Conservation (phyloP, 1,140 invertebrate species). For the Trinorchestia longiramus region DNA sequence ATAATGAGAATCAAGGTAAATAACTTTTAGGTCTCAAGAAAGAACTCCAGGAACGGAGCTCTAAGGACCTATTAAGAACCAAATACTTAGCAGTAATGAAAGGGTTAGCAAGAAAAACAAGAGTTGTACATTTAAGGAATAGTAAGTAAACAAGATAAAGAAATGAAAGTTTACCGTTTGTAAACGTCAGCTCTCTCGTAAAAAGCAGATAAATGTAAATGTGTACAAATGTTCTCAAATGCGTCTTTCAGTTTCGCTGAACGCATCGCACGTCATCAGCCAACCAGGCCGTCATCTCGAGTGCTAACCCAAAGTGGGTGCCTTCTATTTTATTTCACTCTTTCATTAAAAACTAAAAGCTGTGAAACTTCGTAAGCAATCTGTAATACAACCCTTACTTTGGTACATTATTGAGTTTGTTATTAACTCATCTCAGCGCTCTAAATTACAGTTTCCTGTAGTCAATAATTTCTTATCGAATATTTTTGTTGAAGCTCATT, state of each 20-base stretch:
- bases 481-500: background rate
- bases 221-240: background rate
- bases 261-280: background rate
- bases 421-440: background rate
- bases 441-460: background rate
- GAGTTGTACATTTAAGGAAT: constrained; percentile 14
- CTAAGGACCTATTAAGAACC: constrained; percentile 25
- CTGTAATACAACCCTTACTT: background rate
- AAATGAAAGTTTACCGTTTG: background rate
- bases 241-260: background rate
- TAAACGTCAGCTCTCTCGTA: background rate
- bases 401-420: background rate
- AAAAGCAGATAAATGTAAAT: background rate
- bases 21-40: background rate
- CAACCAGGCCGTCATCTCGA: background rate
- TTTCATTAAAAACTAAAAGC: background rate
- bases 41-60: background rate
- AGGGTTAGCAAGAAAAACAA: background rate
- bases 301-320: background rate
- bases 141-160: background rate
- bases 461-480: too few relatives aligned
- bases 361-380: background rate
- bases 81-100: constrained; percentile 49
- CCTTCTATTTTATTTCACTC: background rate
- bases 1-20: background rate